Conservation (phyloP, 2,888 invertebrate genomes). For the Drosophila affinis region DNA sequence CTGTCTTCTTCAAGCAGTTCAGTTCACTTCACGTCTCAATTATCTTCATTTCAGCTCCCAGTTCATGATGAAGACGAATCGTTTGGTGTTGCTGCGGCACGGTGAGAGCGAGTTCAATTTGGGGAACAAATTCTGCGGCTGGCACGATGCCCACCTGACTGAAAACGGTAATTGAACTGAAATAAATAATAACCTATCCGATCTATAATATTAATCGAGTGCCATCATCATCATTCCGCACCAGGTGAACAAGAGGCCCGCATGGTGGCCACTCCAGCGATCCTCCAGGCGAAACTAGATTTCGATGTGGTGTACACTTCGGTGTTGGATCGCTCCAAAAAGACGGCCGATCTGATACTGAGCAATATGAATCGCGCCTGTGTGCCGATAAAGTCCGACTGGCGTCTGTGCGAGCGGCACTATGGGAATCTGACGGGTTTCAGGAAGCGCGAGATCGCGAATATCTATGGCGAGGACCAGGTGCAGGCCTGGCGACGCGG, state of each 20-base stretch:
- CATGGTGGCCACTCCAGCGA: constrained; percentile 86
- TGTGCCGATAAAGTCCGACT: constrained; percentile 89
- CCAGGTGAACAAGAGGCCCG: constrained; percentile 80
- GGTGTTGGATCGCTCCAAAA: constrained; percentile 90
- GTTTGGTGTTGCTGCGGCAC: constrained; percentile 86
- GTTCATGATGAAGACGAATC: constrained; percentile 75
- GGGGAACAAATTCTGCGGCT: constrained; percentile 89
- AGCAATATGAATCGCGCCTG: constrained; percentile 88
- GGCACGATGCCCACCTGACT: constrained; percentile 89
- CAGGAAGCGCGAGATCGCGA: constrained; percentile 93
- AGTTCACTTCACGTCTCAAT: not conserved
- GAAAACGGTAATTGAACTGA: constrained; percentile 85
- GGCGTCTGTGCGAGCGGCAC: constrained; percentile 94
- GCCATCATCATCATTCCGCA: not conserved
- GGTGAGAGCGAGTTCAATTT: constrained; percentile 91
- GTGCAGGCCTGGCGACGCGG: constrained; percentile 94
- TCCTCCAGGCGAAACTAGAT: constrained; percentile 88
- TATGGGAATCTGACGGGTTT: constrained; percentile 94
- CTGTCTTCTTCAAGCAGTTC: not conserved
- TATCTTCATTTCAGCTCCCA: constrained; percentile 39
- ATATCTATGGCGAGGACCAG: constrained; percentile 93
- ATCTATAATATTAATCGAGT: not conserved
- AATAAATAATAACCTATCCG: not conserved
- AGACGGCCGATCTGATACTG: constrained; percentile 89
- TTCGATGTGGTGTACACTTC: constrained; percentile 94